Percentiles rank a stretch among this genome's conserved stretches.
Conservation (phyloP, 2,113 vertebrate genomes). For the Pelmatolapia mariae region DNA sequence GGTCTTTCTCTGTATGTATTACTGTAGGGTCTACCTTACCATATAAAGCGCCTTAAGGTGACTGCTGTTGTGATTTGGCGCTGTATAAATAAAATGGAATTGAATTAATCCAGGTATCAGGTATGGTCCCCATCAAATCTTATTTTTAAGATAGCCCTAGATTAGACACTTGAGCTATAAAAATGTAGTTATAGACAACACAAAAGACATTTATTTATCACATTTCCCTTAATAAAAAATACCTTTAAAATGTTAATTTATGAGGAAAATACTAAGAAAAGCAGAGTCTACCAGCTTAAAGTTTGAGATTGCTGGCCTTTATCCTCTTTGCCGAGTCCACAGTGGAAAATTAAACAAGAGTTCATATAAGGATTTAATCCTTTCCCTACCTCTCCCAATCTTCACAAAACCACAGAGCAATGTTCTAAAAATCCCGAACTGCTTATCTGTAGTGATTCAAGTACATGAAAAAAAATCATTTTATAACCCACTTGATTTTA, state of each 20-base stretch:
- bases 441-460: background rate
- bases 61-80: background rate
- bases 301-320: background rate
- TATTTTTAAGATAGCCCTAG: background rate
- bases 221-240: background rate
- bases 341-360: conserved; percentile 8
- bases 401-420: background rate
- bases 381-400: background rate
- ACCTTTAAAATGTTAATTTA: background rate
- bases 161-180: background rate
- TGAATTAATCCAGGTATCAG: background rate
- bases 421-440: background rate
- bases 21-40: background rate
- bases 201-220: background rate
- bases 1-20: background rate
- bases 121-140: background rate
- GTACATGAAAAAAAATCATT: background rate
- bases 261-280: background rate
- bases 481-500: background rate
- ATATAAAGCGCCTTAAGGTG: background rate
- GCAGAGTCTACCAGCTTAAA: background rate
- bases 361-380: conserved; percentile 23
- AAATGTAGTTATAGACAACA: background rate
- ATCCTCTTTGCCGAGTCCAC: background rate
- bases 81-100: background rate